Evolutionary conservation across 1,140 invertebrate species (phyloP).

Genomic region (Trichonephila clavipes): DNA sequence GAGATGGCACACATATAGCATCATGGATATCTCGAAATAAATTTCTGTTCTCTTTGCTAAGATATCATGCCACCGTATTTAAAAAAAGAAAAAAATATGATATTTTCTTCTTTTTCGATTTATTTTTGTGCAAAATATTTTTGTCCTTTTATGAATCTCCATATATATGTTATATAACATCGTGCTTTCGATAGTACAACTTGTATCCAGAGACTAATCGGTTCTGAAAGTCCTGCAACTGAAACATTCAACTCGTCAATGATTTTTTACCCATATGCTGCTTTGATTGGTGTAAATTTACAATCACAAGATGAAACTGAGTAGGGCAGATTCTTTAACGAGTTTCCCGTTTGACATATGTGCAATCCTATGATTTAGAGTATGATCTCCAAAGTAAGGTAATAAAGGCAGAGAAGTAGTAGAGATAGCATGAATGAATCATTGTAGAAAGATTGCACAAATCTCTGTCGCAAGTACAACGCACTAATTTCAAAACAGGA

Average conservation of each 20-base stretch:
- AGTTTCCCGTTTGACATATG: not conserved
- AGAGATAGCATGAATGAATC: not conserved
- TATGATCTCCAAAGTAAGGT: not conserved
- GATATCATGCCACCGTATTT: slow-evolving; percentile 28
- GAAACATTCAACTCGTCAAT: not conserved
- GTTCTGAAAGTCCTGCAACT: not conserved
- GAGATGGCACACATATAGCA: not conserved
- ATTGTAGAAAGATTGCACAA: slow-evolving; percentile 51
- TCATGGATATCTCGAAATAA: not conserved
- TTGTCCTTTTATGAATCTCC: not conserved
- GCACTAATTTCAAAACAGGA: slow-evolving; percentile 1
- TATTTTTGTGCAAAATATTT: slow-evolving; percentile 25
- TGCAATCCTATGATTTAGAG: not conserved
- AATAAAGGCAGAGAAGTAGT: not conserved
- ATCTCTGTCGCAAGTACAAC: slow-evolving; percentile 72
- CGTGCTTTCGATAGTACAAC: not conserved
- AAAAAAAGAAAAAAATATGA: not conserved
- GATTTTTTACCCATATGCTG: not conserved
- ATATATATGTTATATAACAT: not conserved
- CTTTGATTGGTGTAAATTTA: not conserved
- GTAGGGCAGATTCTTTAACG: not conserved
- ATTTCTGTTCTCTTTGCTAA: slow-evolving; percentile 37
- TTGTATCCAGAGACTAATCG: not conserved
- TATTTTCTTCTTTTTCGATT: not conserved
- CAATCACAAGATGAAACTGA: not conserved